Conservation (phyloP, 2,797 vertebrate genomes). For the Cheirogaleus major region DNA sequence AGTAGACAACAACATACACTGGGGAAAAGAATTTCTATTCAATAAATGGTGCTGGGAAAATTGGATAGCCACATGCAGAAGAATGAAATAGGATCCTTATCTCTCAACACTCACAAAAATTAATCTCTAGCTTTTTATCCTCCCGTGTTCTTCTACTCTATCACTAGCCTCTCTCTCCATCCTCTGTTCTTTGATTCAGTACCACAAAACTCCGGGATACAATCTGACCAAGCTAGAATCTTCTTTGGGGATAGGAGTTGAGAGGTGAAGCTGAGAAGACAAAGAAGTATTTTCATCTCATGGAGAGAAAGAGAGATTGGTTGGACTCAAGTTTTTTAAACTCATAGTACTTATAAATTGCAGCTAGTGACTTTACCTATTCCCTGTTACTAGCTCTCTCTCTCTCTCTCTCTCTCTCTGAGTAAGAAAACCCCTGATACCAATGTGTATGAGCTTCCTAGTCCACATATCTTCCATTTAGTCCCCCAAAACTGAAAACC, state of each 20-base stretch:
- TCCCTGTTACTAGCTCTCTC: neutral
- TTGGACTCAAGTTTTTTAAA: neutral
- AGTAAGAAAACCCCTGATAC: neutral
- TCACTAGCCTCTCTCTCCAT: neutral
- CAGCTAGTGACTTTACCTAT: no score
- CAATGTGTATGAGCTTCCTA: neutral
- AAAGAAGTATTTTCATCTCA: neutral
- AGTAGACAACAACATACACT: neutral
- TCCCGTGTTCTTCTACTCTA: neutral
- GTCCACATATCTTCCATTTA: neutral
- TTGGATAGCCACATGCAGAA: neutral
- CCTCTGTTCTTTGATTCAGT: neutral
- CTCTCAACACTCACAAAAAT: neutral
- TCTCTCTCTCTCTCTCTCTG: neutral
- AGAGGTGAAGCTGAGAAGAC: neutral
- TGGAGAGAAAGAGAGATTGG: neutral
- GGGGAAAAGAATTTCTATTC: neutral
- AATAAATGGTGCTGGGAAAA: neutral
- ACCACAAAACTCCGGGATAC: neutral
- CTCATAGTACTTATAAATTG: neutral
- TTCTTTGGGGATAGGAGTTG: neutral
- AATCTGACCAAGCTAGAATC: neutral
- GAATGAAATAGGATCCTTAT: neutral
- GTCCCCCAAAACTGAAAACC: neutral
- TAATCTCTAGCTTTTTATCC: neutral